Percentiles rank a stretch among this genome's conserved stretches.
Conservation (phyloP, 2,113 vertebrate genomes). For the Dendropsophus ebraccatus region DNA sequence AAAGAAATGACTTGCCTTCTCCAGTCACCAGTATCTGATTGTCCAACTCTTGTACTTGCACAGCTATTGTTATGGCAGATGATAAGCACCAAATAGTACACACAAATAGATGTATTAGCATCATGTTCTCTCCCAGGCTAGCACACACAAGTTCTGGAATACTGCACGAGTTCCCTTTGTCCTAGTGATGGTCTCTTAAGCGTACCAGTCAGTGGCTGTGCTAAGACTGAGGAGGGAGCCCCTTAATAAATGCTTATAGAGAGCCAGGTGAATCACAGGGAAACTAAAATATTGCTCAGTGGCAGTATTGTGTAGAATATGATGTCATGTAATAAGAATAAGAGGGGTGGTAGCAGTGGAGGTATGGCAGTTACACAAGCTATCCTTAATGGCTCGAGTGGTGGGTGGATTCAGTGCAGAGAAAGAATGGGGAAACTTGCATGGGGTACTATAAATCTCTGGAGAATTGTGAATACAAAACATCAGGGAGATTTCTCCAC, state of each 20-base stretch:
- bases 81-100: conserved; percentile 69
- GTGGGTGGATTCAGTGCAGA: conserved; percentile 61
- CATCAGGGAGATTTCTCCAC: neutral
- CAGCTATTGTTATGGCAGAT: conserved; percentile 67
- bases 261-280: conserved; percentile 65
- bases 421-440: conserved; percentile 50
- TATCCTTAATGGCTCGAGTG: conserved; percentile 60
- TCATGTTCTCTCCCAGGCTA: conserved; percentile 63
- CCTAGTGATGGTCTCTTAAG: conserved; percentile 26
- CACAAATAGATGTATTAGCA: conserved; percentile 66
- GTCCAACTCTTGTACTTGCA: conserved; percentile 77
- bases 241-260: conserved; percentile 70
- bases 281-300: conserved; percentile 80
- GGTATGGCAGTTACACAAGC: conserved; percentile 66
- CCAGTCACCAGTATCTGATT: conserved; percentile 76
- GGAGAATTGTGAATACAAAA: neutral
- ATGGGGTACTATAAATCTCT: conserved; percentile 32
- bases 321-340: conserved; percentile 73
- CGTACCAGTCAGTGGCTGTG: conserved; percentile 12
- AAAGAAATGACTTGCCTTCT: conserved; percentile 72
- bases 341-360: conserved; percentile 61
- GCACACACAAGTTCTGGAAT: neutral
- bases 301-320: conserved; percentile 71
- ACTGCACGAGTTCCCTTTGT: conserved; percentile 27
- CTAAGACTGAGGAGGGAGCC: conserved; percentile 56